Evolutionary conservation across 2,113 vertebrate species (phyloP).

Genomic region (Hypomesus transpacificus): DNA sequence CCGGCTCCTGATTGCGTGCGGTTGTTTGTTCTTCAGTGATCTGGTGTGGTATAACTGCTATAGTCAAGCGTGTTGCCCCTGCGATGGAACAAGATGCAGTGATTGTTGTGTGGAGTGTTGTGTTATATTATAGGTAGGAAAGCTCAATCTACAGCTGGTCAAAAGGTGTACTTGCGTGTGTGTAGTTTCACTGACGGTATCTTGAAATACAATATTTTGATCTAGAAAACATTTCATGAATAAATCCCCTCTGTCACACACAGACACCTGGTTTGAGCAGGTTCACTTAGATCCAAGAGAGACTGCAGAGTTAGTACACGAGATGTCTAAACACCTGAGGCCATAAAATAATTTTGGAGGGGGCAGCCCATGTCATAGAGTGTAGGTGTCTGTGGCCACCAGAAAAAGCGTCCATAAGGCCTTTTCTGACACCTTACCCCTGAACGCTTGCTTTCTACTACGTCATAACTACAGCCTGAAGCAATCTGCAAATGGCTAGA

Average conservation of each 20-base stretch:
- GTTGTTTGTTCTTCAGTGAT: neutral
- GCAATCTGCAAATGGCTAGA: constrained; percentile 72
- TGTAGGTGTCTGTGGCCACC: constrained; percentile 29
- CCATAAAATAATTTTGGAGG: too few relatives aligned
- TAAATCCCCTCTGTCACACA: neutral
- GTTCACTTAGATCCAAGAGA: neutral
- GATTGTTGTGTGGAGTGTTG: neutral
- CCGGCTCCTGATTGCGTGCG: neutral
- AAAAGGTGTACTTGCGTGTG: too few relatives aligned
- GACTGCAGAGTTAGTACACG: neutral
- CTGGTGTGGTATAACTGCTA: neutral
- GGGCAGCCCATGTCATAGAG: neutral
- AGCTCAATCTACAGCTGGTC: too few relatives aligned
- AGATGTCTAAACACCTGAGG: neutral
- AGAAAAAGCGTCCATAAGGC: neutral
- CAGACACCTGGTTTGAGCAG: neutral
- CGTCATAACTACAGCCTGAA: constrained; percentile 64
- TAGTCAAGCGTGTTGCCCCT: neutral
- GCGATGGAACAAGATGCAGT: neutral
- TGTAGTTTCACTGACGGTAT: too few relatives aligned
- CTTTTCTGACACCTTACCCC: neutral
- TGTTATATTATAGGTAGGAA: neutral
- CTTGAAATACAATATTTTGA: neutral
- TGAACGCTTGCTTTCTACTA: constrained; percentile 31
- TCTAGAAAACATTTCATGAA: neutral